phyloP scores from a whole-genome alignment of 2,888 invertebrate genomes.

The Ormia ochracea region DNA sequence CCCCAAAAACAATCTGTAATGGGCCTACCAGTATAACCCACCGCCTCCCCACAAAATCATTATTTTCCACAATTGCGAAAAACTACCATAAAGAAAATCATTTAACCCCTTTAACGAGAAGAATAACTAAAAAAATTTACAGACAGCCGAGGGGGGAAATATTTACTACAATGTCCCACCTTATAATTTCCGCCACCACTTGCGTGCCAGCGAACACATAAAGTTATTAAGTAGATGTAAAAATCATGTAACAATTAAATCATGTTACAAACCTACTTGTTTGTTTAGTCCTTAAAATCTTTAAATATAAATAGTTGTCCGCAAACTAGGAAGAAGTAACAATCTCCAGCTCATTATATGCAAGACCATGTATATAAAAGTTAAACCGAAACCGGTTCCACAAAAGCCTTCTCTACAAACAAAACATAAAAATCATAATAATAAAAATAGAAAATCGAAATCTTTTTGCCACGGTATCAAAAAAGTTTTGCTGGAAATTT shows the following conservation, averaged over 20 bases:
- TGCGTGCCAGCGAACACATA: conserved; percentile 6
- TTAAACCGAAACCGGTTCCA: conserved; percentile 17
- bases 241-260: conserved; percentile 35
- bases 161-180: background rate
- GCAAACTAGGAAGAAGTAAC: background rate
- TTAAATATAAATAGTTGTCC: background rate
- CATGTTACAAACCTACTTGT: conserved; percentile 1
- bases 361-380: conserved; percentile 11
- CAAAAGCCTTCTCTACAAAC: background rate
- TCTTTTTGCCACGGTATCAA: background rate
- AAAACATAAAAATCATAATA: too few relatives aligned
- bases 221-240: conserved; percentile 36
- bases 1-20: too few relatives aligned
- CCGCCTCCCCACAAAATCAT: too few relatives aligned
- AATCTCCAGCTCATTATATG: background rate
- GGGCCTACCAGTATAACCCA: too few relatives aligned
- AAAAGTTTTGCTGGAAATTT: background rate
- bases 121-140: too few relatives aligned
- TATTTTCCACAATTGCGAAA: too few relatives aligned
- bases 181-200: background rate
- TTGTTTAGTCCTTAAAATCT: conserved; percentile 1
- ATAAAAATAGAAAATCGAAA: background rate
- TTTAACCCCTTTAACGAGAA: too few relatives aligned
- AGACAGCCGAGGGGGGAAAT: too few relatives aligned
- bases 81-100: too few relatives aligned